Conservation (phyloP, 2,888 invertebrate species). For the Gnatocerus cornutus region DNA sequence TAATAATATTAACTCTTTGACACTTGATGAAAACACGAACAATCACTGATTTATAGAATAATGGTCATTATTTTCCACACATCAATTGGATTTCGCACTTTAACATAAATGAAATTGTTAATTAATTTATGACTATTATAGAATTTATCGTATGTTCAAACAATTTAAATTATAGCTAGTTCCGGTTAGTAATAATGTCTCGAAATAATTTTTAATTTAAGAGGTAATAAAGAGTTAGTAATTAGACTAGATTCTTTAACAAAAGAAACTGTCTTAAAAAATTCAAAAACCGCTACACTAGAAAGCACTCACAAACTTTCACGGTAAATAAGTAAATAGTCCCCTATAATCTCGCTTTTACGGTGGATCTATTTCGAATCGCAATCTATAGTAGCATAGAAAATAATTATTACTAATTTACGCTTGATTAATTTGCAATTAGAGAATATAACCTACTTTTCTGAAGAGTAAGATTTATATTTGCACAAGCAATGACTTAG, state of each 20-base stretch:
- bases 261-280: background rate
- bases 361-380: background rate
- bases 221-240: background rate
- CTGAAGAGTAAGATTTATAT: too few species aligned
- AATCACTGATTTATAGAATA: background rate
- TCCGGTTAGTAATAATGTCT: background rate
- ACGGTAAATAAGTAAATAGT: background rate
- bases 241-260: background rate
- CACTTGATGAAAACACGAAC: background rate
- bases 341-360: background rate
- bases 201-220: too few species aligned
- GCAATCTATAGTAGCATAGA: background rate
- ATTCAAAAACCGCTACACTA: background rate
- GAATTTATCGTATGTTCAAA: background rate
- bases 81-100: background rate
- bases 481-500: too few species aligned
- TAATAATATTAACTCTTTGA: background rate
- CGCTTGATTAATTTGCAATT: background rate
- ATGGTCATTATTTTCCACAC: background rate
- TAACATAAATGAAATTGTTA: background rate
- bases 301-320: background rate
- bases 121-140: slow-evolving; percentile 1
- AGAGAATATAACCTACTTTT: too few species aligned
- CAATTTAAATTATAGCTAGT: background rate
- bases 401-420: background rate